Evolutionary conservation across 2,113 vertebrate species (phyloP).

Genomic region (Sylvietta virens): DNA sequence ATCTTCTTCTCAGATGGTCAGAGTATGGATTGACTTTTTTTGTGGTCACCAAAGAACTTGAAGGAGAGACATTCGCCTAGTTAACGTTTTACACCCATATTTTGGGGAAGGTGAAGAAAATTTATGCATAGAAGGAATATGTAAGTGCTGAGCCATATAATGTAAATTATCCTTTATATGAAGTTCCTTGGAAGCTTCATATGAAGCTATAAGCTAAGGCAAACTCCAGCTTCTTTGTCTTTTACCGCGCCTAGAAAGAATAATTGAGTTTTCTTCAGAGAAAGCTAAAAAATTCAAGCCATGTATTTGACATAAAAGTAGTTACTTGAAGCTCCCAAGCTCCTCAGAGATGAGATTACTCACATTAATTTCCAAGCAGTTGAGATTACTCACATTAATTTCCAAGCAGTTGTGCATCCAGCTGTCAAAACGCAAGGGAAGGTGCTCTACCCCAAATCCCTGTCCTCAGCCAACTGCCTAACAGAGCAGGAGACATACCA

Average conservation of each 20-base stretch:
- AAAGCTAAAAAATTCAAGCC: neutral
- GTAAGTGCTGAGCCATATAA: neutral
- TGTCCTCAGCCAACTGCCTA: neutral
- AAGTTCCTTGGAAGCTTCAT: neutral
- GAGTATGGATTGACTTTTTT: neutral
- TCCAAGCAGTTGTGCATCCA: neutral
- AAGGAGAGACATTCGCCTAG: neutral
- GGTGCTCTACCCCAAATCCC: neutral
- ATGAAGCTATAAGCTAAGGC: neutral
- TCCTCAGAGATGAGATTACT: neutral
- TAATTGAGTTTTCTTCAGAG: neutral
- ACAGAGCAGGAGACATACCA: neutral
- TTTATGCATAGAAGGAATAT: neutral
- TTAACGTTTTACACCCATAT: neutral
- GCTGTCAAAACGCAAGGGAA: neutral
- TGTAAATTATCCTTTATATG: neutral
- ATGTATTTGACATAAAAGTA: neutral
- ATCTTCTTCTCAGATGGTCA: neutral
- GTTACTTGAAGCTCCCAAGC: neutral
- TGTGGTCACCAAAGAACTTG: neutral
- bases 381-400: neutral
- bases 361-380: neutral
- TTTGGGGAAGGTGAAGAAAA: neutral
- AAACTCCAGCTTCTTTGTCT: neutral
- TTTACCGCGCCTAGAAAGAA: neutral